Percentiles rank a stretch among this genome's conserved stretches.
Conservation (phyloP, 2,888 invertebrate species). For the Dicranocentrus wangi region DNA sequence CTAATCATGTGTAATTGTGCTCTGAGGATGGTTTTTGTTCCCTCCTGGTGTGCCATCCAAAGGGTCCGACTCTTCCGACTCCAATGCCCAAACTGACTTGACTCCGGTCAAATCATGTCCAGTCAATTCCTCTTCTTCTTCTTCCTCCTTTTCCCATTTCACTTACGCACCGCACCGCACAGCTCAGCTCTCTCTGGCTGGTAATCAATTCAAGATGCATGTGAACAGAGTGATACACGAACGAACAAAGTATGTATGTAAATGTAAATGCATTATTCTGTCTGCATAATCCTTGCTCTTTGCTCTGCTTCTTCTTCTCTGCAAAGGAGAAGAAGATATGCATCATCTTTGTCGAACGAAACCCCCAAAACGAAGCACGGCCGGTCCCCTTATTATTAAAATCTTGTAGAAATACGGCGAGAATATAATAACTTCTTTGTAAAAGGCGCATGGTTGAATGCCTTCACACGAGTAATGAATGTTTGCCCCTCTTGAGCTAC, state of each 20-base stretch:
- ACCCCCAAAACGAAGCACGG: no score
- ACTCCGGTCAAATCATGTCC: constrained; percentile 71
- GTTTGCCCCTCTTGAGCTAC: constrained; percentile 35
- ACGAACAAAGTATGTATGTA: no score
- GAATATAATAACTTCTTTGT: constrained; percentile 52
- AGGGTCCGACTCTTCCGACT: constrained; percentile 69
- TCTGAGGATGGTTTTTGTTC: constrained; percentile 64
- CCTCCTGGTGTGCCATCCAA: constrained; percentile 72
- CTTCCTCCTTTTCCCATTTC: neutral
- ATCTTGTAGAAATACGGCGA: constrained; percentile 45
- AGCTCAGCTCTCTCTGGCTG: neutral
- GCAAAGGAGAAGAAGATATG: no score
- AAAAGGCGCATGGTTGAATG: constrained; percentile 48
- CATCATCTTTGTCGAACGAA: no score
- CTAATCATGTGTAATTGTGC: constrained; percentile 73
- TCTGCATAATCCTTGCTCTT: no score
- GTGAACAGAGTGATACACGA: no score
- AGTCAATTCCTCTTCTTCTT: constrained; percentile 54
- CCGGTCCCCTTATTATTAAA: constrained; percentile 29
- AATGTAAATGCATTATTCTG: no score
- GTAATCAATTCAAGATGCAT: no score
- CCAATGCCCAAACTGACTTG: constrained; percentile 60
- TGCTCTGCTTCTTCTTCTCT: no score
- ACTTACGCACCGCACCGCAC: neutral
- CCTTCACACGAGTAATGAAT: constrained; percentile 60